Evolutionary conservation across 1,140 invertebrate species (phyloP), one percentile per base, ranked within the genome.

Genomic region (Magallana gigas): DNA sequence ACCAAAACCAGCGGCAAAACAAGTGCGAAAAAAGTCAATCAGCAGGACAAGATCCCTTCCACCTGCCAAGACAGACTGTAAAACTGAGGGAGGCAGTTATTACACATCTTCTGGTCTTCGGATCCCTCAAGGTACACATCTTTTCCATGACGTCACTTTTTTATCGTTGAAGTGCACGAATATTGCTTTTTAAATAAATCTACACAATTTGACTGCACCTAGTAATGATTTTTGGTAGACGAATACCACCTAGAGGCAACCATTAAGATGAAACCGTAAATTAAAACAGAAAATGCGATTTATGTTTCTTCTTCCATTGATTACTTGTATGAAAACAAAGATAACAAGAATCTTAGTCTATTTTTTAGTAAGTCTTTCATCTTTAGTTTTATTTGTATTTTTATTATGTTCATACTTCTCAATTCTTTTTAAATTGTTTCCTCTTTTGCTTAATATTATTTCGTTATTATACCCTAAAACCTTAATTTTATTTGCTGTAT

Each of bases 111-210:
- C 90, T n/a, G 91, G 91, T 82, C 85, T 92, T 59, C 90, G 84
- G 1, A 89, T 92, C 48, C 91, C 91, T 86, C 89, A 90, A 92
- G 92, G 92, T 92, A 90, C 85, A 80, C 86, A 88, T 56, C 62
- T 57, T 48, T 85, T 71, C 36, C 71, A 18, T 83, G 81, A 76
- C 68, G 68, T 76, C 68, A 76, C 9, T 76, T 76, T 48, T 76
- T 76, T 76, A 76, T 76, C 68, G 68, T 76, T 76, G 68, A 76
- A 76, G 68, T 76, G 68, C 68, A 8, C 18, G 23, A 76, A 71
- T 29, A 76, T 76, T 76, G 68, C 68, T 76, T 36, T 76, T 76
- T 76, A 36, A 76, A 76, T 29, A 76, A 76, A 76, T 8, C 8
- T 76, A 76, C 23, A 29, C 68, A 48, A 29, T 76, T 76, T 76